Percentiles rank a stretch among this genome's conserved stretches.
phyloP scores from a whole-genome alignment of 2,797 vertebrate genomes.

The Gobionotothen gibberifrons region DNA sequence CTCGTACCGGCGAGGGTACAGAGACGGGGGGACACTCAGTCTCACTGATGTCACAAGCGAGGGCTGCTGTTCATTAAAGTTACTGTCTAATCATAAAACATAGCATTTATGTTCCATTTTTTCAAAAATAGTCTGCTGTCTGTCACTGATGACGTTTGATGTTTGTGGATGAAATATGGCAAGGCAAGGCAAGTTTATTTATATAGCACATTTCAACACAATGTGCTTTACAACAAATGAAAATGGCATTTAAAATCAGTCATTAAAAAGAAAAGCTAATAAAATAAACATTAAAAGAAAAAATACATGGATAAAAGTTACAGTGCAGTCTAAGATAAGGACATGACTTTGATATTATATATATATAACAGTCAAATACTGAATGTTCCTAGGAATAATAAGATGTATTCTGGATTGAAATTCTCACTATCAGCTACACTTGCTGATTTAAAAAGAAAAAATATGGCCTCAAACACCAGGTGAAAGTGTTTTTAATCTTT shows the following conservation, averaged over 20 bases:
- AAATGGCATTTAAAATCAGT: too few relatives aligned
- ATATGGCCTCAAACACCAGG: neutral
- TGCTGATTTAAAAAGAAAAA: conserved; percentile 7
- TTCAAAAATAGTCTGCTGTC: conserved; percentile 7
- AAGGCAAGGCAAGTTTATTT: too few relatives aligned
- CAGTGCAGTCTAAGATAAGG: too few relatives aligned
- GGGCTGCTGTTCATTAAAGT: conserved; percentile 8
- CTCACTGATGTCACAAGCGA: conserved; percentile 38
- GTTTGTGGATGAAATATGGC: neutral
- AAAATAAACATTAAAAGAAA: too few relatives aligned
- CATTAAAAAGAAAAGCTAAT: too few relatives aligned
- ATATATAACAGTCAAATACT: neutral
- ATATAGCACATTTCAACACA: too few relatives aligned
- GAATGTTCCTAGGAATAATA: neutral
- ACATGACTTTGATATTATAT: neutral
- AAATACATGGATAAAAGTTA: too few relatives aligned
- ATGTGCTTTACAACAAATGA: too few relatives aligned
- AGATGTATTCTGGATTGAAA: neutral
- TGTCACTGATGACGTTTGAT: neutral
- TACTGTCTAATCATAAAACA: conserved; percentile 5
- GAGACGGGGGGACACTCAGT: conserved; percentile 22
- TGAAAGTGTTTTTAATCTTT: conserved; percentile 10
- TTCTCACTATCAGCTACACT: neutral
- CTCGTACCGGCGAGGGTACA: conserved; percentile 44
- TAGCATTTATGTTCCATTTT: neutral